A percentile compares a stretch with the other conserved stretches of the same genome.
phyloP scores from a whole-genome alignment of 1,140 invertebrate species.

The Dreissena rostriformis region DNA sequence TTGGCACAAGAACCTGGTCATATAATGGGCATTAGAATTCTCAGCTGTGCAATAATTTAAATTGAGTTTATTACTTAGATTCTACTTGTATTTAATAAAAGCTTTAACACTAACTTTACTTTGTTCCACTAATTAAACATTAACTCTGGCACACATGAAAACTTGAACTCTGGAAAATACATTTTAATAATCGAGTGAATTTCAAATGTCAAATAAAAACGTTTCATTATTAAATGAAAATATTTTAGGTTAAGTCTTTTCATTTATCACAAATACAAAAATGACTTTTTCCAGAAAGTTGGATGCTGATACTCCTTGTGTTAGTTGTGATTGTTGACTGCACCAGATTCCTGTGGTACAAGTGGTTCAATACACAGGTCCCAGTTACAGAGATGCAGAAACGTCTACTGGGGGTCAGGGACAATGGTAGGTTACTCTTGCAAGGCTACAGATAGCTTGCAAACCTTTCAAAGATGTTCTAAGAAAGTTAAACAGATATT shows the following conservation, averaged over 20 bases:
- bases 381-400: conserved; percentile 39
- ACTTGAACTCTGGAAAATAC: neutral
- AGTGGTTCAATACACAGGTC: conserved; percentile 14
- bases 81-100: too few relatives aligned
- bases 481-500: too few relatives aligned
- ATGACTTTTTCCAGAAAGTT: conserved; percentile 27
- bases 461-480: too few relatives aligned
- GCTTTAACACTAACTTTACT: too few relatives aligned
- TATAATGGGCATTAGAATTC: too few relatives aligned
- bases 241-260: neutral
- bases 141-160: too few relatives aligned
- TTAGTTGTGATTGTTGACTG: conserved; percentile 21
- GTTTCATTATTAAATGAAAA: neutral
- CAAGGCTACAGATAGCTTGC: too few relatives aligned
- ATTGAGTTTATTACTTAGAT: too few relatives aligned
- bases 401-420: conserved; percentile 40
- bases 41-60: too few relatives aligned
- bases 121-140: too few relatives aligned
- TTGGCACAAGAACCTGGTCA: too few relatives aligned
- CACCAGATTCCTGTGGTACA: conserved; percentile 3
- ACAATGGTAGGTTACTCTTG: conserved; percentile 25
- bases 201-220: neutral
- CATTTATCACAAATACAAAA: neutral
- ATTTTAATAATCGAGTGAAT: neutral
- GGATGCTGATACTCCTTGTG: neutral